phyloP scores from a whole-genome alignment of 92 coral and sea anemone species.

The Siderastrea radians region DNA sequence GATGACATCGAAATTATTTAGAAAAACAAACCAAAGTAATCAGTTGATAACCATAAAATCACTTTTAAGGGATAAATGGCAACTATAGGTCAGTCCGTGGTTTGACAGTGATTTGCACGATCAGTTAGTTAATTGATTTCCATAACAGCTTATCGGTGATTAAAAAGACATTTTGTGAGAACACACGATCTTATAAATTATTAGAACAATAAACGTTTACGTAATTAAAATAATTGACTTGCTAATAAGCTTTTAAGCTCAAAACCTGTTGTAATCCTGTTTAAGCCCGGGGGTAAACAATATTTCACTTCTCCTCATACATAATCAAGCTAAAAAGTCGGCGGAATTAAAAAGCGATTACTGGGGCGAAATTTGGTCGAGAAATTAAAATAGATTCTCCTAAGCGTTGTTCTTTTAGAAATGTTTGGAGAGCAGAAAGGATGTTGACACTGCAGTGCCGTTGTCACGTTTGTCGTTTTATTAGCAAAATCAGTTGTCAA shows the following conservation, averaged over 20 bases:
- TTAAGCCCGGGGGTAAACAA: neutral
- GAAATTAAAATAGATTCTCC: too few relatives aligned
- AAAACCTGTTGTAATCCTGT: neutral
- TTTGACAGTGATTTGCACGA: neutral
- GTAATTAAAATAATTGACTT: slow-evolving; percentile 6
- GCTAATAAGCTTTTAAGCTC: slow-evolving; percentile 2
- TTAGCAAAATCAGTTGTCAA: too few relatives aligned
- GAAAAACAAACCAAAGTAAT: neutral
- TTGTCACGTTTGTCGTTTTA: too few relatives aligned
- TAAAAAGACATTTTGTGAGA: slow-evolving; percentile 1
- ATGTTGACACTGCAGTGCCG: too few relatives aligned
- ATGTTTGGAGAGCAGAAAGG: too few relatives aligned
- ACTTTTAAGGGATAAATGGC: neutral
- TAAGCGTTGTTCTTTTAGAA: too few relatives aligned
- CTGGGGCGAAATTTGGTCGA: too few relatives aligned
- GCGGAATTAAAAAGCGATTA: too few relatives aligned
- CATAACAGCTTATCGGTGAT: neutral
- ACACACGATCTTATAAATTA: neutral
- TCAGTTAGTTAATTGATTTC: neutral
- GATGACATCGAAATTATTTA: neutral
- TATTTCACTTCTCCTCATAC: neutral
- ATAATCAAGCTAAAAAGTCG: too few relatives aligned
- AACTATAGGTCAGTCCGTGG: neutral
- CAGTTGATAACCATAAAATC: neutral
- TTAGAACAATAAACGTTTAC: slow-evolving; percentile 3